phyloP scores from a whole-genome alignment of 2,113 vertebrate genomes.

The Prietella phreatophila region DNA sequence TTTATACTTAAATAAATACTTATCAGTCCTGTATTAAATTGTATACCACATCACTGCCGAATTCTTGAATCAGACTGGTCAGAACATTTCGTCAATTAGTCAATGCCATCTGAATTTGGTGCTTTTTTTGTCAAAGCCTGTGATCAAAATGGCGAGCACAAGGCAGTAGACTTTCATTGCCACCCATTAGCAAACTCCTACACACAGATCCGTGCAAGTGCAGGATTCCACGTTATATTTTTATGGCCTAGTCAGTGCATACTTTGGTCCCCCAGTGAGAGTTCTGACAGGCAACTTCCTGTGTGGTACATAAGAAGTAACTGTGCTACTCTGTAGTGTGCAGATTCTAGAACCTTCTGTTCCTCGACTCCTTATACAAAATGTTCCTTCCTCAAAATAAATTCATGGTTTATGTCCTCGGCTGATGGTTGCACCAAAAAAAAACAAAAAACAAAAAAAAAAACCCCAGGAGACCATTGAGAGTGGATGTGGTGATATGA shows the following conservation, averaged over 20 bases:
- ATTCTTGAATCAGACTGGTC: neutral
- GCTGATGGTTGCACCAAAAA: neutral
- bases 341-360: conserved; percentile 6
- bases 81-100: no score
- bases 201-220: neutral
- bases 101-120: neutral
- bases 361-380: neutral
- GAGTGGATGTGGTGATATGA: neutral
- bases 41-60: neutral
- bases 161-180: neutral
- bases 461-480: neutral
- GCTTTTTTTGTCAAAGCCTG: neutral
- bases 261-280: neutral
- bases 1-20: neutral
- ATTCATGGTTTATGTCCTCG: neutral
- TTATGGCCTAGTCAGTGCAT: neutral
- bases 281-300: conserved; percentile 14
- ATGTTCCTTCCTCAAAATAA: neutral
- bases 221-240: conserved; percentile 10
- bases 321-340: conserved; percentile 4
- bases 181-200: neutral
- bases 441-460: neutral
- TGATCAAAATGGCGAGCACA: neutral
- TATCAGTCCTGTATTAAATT: neutral
- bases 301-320: conserved; percentile 24